Evolutionary conservation across 2,113 vertebrate genomes (phyloP), one percentile per base, ranked within the genome.

Genomic region (Lipotes vexillifer): DNA sequence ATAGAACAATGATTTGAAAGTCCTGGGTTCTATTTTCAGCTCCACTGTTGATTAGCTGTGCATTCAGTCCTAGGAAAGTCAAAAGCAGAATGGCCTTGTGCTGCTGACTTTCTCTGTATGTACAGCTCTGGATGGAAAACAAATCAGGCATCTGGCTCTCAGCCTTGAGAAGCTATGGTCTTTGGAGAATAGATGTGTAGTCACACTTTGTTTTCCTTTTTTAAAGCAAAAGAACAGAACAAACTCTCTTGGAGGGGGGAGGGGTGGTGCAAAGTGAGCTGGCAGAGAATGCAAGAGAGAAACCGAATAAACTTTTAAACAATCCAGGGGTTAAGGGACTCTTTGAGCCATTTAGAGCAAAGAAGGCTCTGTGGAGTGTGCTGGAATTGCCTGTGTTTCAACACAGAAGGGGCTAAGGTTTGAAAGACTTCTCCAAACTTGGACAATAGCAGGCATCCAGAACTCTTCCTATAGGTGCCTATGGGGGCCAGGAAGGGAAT

Each of bases 1-100:
- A 69, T 93, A 97, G 98, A 97, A 98, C 96, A 98, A 98, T 97
- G 96, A 98, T 97, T 97, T 97, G 96, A 97, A 97, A 98, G 96
- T 98, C 90, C 75, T 91, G 96, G 83, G 96, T 95, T 97, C 96
- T 98, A 98, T 98, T 98, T 98, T 97, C 91, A 96, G 93, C 86
- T 95, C 46, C 29, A 31, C 96, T 89, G 96, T 90, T 93, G 91
- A 97, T 94, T 93, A 85, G 94, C 93, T 59, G n/a, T 86, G 93
- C 95, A 92, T 93, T 93, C 96, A 97, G 91, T 78, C 96, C 74
- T 80, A 66, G 44, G 77, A 95, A 98, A 94, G 96, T 94, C 97
- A 98, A 74, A 95, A 86, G 93, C 94, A 84, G 91, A 96, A 65
- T 88, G 95, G 82, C 97, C 90, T 97, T 84, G 89, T 0, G 0